Percentiles rank a stretch among this genome's conserved stretches.
Evolutionary conservation across 2,113 vertebrate genomes (phyloP).

Genomic region (Montifringilla adamsi): DNA sequence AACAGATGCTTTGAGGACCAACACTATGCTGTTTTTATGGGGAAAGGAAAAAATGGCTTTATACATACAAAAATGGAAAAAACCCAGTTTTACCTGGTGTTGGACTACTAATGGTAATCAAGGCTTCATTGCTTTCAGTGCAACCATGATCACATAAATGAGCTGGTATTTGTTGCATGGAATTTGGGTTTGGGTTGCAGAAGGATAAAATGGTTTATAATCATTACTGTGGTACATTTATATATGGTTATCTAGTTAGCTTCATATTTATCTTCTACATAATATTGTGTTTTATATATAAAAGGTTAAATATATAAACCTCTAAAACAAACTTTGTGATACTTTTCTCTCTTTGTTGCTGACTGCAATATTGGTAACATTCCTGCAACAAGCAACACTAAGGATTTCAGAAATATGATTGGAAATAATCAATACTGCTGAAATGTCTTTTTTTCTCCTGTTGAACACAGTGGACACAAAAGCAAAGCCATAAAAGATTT

Average conservation of each 20-base stretch:
- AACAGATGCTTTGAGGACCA: neutral
- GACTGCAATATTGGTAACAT: neutral
- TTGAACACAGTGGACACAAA: neutral
- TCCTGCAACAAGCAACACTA: neutral
- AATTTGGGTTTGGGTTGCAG: neutral
- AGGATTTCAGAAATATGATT: neutral
- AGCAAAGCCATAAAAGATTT: neutral
- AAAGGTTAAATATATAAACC: neutral
- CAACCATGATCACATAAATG: neutral
- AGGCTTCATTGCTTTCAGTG: neutral
- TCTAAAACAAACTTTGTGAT: neutral
- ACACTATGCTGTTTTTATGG: neutral
- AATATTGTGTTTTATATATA: neutral
- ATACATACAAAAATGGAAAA: neutral
- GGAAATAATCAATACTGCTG: neutral
- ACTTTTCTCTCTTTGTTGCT: neutral
- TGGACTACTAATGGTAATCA: neutral
- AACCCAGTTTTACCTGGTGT: neutral
- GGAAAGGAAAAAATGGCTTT: neutral
- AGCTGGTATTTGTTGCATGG: neutral
- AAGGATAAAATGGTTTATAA: neutral
- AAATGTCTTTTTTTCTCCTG: neutral
- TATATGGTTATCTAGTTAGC: neutral
- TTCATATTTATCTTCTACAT: neutral
- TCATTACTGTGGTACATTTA: neutral